phyloP scores from a whole-genome alignment of 2,113 vertebrate genomes.

The Meriones unguiculatus region DNA sequence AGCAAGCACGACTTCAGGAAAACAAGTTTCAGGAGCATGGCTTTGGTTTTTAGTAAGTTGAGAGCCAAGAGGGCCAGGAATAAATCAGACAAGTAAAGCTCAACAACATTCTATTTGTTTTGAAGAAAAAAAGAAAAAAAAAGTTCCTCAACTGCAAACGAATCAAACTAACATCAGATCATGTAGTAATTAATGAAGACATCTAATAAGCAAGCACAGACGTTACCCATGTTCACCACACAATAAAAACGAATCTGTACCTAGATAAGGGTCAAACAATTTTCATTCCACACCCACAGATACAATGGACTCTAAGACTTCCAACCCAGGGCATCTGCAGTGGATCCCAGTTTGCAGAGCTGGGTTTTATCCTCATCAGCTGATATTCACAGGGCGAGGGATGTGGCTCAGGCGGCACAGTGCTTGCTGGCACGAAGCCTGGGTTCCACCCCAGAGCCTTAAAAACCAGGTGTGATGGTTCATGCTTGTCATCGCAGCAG shows the following conservation, averaged over 20 bases:
- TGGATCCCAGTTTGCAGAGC: neutral
- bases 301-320: neutral
- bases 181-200: neutral
- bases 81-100: neutral
- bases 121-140: neutral
- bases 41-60: neutral
- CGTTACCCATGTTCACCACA: neutral
- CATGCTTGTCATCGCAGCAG: neutral
- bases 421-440: neutral
- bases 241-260: neutral
- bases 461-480: neutral
- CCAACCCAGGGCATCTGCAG: neutral
- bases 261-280: neutral
- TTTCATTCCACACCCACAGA: neutral
- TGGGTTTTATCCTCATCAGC: neutral
- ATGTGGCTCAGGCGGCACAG: too few relatives aligned
- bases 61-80: neutral
- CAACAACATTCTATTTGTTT: neutral
- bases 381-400: neutral
- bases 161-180: neutral
- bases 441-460: neutral
- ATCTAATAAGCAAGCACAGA: neutral
- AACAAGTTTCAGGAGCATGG: neutral
- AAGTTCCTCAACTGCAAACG: neutral
- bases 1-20: neutral